These are phyloP conservation scores for Sebastes itinus DNA, from an alignment of 2,797 vertebrate genomes.

Conservation along the genomic window DNA sequence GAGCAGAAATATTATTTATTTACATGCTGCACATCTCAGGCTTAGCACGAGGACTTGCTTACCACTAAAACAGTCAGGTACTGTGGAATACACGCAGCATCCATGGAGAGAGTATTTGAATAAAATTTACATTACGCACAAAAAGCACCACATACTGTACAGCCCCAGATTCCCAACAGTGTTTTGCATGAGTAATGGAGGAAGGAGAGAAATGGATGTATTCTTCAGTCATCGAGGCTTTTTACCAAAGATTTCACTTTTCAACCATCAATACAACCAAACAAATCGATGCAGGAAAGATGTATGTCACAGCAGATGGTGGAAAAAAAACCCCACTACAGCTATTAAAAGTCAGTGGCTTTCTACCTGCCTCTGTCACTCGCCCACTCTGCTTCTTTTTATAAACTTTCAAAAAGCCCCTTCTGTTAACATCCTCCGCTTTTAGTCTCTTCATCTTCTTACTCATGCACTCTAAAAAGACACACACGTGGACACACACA, in stretches of 20 bases:
- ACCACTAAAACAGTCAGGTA: not conserved
- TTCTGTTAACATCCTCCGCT: constrained; percentile 21
- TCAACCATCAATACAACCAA: not conserved
- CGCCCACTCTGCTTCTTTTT: constrained; percentile 42
- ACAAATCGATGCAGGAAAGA: not conserved
- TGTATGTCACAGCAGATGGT: not conserved
- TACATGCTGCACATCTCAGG: not conserved
- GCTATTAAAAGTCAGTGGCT: constrained; percentile 3
- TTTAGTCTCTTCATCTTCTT: constrained; percentile 35
- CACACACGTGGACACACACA: constrained; percentile 12
- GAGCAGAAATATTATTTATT: not conserved
- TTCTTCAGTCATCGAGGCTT: not conserved
- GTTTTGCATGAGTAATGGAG: constrained; percentile 21
- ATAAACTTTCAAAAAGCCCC: constrained; percentile 46
- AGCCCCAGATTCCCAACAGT: not conserved
- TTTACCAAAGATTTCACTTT: not conserved
- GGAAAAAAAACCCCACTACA: not conserved
- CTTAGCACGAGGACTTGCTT: not conserved
- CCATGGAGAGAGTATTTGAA: constrained; percentile 60
- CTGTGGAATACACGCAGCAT: not conserved
- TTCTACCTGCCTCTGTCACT: constrained; percentile 24
- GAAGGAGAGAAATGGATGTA: not conserved
- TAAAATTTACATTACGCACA: constrained; percentile 68
- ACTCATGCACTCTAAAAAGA: constrained; percentile 34
- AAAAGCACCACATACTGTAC: not conserved